Percentiles rank a stretch among this genome's conserved stretches.
Evolutionary conservation across 1,140 invertebrate genomes (phyloP).

Genomic region (Tetranychus urticae): DNA sequence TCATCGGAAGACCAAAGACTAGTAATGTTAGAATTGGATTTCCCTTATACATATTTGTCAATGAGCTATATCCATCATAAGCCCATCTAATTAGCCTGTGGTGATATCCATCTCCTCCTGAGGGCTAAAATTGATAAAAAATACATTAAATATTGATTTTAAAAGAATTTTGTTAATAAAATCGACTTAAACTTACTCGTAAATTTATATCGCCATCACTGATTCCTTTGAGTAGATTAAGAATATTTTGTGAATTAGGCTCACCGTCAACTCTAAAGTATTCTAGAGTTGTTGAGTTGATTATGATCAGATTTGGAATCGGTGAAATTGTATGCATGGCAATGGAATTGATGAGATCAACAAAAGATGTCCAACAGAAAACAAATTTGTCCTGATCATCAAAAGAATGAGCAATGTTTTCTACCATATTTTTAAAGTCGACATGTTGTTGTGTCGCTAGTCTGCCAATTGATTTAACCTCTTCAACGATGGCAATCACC

Average conservation of each 20-base stretch:
- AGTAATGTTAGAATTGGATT: constrained; percentile 69
- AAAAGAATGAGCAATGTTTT: constrained; percentile 49
- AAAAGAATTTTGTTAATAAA: neutral
- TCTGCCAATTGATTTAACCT: neutral
- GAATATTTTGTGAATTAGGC: constrained; percentile 17
- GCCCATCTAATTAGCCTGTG: constrained; percentile 40
- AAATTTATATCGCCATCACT: neutral
- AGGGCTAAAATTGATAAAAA: neutral
- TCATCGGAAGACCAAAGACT: constrained; percentile 55
- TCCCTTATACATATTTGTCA: constrained; percentile 54
- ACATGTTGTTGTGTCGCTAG: neutral
- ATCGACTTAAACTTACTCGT: neutral
- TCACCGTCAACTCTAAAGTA: constrained; percentile 53
- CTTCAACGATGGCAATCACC: constrained; percentile 6
- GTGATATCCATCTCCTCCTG: constrained; percentile 47
- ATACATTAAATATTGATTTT: neutral
- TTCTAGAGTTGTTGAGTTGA: constrained; percentile 68
- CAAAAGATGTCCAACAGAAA: constrained; percentile 66
- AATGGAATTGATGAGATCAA: constrained; percentile 66
- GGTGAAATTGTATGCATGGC: constrained; percentile 50
- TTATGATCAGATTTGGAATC: constrained; percentile 58
- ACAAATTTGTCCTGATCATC: constrained; percentile 59
- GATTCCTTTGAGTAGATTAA: constrained; percentile 17
- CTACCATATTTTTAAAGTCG: constrained; percentile 52
- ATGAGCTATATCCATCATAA: constrained; percentile 30